These are phyloP conservation scores for Thera obeliscata DNA, from an alignment of 2,888 invertebrate genomes.

Conservation along the genomic window DNA sequence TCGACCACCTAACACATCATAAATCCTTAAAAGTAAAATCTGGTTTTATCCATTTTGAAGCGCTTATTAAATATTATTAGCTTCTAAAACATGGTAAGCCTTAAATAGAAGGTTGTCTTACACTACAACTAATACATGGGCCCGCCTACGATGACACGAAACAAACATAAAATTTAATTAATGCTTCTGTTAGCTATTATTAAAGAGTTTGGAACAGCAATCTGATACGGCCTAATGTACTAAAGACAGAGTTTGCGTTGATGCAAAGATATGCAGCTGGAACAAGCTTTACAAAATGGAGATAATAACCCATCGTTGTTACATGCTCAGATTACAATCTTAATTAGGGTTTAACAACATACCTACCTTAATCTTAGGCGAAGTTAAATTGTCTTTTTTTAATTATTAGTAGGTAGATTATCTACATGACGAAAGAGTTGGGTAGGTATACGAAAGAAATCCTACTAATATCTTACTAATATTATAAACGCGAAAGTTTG, in stretches of 20 bases:
- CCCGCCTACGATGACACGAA: conserved; percentile 62
- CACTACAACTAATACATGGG: conserved; percentile 59
- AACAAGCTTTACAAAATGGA: conserved; percentile 30
- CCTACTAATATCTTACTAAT: too few relatives aligned
- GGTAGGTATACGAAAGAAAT: too few relatives aligned
- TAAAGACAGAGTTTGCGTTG: conserved; percentile 40
- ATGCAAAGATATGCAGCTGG: conserved; percentile 33
- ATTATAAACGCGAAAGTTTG: too few relatives aligned
- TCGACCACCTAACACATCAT: conserved; percentile 5
- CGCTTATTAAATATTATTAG: conserved; percentile 39
- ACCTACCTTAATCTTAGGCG: not conserved
- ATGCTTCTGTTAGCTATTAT: conserved; percentile 66
- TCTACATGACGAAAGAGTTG: too few relatives aligned
- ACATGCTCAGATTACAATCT: conserved; percentile 15
- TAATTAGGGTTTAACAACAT: conserved; percentile 5
- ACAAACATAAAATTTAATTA: conserved; percentile 67
- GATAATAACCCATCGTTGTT: conserved; percentile 13
- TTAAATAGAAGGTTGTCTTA: conserved; percentile 75
- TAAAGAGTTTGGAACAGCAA: conserved; percentile 60
- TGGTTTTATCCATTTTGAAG: conserved; percentile 38
- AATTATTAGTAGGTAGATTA: too few relatives aligned
- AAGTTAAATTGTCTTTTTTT: not conserved
- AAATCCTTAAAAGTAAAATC: conserved; percentile 25
- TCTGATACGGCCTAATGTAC: conserved; percentile 52
- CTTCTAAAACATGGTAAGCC: conserved; percentile 56